phyloP scores from a whole-genome alignment of 92 coral and sea anemone species.

The Epizoanthus illoricatus region DNA sequence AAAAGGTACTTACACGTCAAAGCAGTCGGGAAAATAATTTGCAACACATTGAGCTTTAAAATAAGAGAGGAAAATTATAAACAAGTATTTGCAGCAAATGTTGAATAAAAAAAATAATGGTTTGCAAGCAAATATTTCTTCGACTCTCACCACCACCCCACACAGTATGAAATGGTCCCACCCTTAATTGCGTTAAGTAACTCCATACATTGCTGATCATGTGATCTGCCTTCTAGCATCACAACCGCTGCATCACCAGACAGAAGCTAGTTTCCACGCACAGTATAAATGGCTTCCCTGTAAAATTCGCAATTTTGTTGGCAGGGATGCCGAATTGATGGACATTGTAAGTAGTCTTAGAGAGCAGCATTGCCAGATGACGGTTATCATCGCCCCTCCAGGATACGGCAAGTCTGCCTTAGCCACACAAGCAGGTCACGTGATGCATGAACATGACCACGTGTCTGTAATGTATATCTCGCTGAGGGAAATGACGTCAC shows the following conservation, averaged over 20 bases:
- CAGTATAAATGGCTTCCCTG: conserved; percentile 38
- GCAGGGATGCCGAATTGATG: conserved; percentile 45
- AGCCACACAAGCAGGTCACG: conserved; percentile 52
- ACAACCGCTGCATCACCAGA: background rate
- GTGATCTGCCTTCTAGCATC: background rate
- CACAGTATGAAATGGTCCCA: no score
- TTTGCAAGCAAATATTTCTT: no score
- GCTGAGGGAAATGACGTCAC: conserved; percentile 34
- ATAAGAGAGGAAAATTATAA: no score
- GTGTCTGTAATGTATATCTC: conserved; percentile 44
- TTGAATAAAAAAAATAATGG: no score
- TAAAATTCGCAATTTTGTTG: conserved; percentile 51
- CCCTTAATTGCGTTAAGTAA: no score
- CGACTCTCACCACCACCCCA: no score
- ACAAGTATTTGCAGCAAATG: no score
- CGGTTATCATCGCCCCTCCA: conserved; percentile 63
- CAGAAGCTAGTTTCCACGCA: background rate
- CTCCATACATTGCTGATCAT: no score
- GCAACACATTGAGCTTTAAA: no score
- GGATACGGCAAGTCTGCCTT: conserved; percentile 71
- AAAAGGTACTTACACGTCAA: no score
- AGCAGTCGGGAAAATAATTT: no score
- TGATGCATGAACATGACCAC: conserved; percentile 35
- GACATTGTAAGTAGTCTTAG: background rate
- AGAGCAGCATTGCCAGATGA: background rate